A percentile compares a stretch with the other conserved stretches of the same genome.
Evolutionary conservation across 1,140 invertebrate species (phyloP).

Genomic region (Propsilocerus akamusi): DNA sequence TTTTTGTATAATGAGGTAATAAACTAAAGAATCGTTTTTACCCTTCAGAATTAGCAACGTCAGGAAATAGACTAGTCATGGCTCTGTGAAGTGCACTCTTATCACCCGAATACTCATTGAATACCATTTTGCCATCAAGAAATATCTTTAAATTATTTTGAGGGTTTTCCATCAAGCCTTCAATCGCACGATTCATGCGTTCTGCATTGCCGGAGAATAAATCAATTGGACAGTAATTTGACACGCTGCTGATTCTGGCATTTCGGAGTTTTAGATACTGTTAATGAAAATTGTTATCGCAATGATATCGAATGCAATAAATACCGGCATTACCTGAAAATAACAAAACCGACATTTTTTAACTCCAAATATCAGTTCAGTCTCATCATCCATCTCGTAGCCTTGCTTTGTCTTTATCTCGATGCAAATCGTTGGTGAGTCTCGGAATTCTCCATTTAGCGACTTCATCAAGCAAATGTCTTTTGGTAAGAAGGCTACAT

Average conservation of each 20-base stretch:
- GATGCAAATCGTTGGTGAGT: slow-evolving; percentile 30
- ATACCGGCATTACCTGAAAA: slow-evolving; percentile 27
- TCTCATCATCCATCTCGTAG: slow-evolving; percentile 30
- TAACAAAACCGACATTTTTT: background rate
- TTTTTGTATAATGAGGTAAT: slow-evolving; percentile 14
- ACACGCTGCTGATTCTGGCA: slow-evolving; percentile 26
- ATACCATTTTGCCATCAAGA: slow-evolving; percentile 35
- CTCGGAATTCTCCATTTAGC: background rate
- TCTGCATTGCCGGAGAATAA: slow-evolving; percentile 40
- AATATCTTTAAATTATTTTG: slow-evolving; percentile 59
- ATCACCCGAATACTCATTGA: slow-evolving; percentile 27
- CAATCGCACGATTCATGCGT: slow-evolving; percentile 39
- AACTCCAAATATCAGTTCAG: slow-evolving; percentile 14
- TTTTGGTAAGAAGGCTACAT: background rate
- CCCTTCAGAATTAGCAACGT: slow-evolving; percentile 18
- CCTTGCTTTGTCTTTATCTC: slow-evolving; percentile 66
- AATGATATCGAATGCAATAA: background rate
- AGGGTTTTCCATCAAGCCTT: slow-evolving; percentile 36
- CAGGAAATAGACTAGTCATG: slow-evolving; percentile 12
- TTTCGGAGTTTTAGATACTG: slow-evolving; percentile 44
- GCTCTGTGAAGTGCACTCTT: slow-evolving; percentile 12
- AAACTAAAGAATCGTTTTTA: slow-evolving; percentile 6
- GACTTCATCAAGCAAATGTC: background rate
- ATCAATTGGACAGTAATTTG: slow-evolving; percentile 51
- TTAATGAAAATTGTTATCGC: slow-evolving; percentile 36